Base-by-base conservation (phyloP, 2,113 vertebrate genomes). In the Hippolais icterina region DNA sequence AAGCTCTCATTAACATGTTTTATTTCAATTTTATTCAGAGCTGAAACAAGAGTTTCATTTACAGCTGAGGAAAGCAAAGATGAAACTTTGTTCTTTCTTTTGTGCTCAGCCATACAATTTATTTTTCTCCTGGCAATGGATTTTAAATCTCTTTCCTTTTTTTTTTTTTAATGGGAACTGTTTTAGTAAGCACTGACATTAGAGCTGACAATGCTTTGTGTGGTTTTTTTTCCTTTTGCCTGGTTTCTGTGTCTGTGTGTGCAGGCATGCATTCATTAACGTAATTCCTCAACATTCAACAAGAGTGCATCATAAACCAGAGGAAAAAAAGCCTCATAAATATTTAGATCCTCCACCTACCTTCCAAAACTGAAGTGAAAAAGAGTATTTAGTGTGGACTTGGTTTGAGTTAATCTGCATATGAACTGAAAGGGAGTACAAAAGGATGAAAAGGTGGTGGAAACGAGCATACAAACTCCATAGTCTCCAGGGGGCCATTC, bases 231-330 rank as follows among this genome's bases (percentile, higher is more conserved):
- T 22, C 86, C 95, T 92, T 96, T 96, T 97, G 98, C 98, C 93
- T 65, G 96, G 98, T 97, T 98, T 98, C 98, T 97, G 98, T 97
- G 97, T 97, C 95, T 96, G 96, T 97, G 98, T 97, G 98, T 96
- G 98, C 98, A 98, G 98, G 98, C 98, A 98, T 98, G 98, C 98
- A 98, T 98, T 98, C 98, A 98, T 98, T 98, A 98, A 97, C 81
- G 94, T 96, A 97, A 98, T 98, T 98, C 97, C 98, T 97, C 97
- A 94, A 96, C 98, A 91, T 96, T 98, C 98, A 97, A 98, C 97
- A 97, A 97, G 97, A 96, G 95, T 82, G 84, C 97, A 97, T 97
- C 98, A 95, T 97, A 96, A 96, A 97, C 95, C 88, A 81, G 68
- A 84, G 95, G 82, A 91, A 96, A 97, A 96, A 96, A 96, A 83